These are phyloP conservation scores for Dendrolimus pini DNA, from an alignment of 2,888 invertebrate genomes.

Conservation along the genomic window DNA sequence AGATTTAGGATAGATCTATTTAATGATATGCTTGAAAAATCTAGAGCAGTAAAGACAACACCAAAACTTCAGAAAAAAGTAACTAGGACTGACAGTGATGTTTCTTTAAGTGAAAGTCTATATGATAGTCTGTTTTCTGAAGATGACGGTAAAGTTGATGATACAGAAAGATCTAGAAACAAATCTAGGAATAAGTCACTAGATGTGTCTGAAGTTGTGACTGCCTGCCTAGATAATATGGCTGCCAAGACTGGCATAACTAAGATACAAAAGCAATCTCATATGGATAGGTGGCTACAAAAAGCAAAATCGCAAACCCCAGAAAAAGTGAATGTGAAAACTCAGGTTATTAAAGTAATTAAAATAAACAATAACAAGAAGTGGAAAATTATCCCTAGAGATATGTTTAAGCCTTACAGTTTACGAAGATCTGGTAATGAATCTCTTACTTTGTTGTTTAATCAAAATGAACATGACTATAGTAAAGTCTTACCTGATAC, in stretches of 20 bases:
- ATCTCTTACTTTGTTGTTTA: conserved; percentile 30
- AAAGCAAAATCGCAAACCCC: conserved; percentile 72
- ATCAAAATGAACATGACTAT: conserved; percentile 42
- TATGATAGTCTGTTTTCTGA: conserved; percentile 66
- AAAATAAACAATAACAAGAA: conserved; percentile 25
- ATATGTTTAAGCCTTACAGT: conserved; percentile 30
- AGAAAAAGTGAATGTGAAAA: conserved; percentile 46
- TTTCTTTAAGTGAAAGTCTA: conserved; percentile 64
- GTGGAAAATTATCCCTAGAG: conserved; percentile 21
- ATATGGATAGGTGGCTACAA: conserved; percentile 71
- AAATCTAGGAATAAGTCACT: conserved; percentile 48
- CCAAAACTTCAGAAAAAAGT: conserved; percentile 38
- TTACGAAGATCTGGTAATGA: conserved; percentile 37
- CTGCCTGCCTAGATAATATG: conserved; percentile 68
- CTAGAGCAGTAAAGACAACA: conserved; percentile 30
- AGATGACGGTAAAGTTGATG: conserved; percentile 47
- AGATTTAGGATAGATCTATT: conserved; percentile 76
- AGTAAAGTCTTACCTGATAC: conserved; percentile 16
- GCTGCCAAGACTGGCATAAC: conserved; percentile 68
- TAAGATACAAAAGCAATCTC: conserved; percentile 65
- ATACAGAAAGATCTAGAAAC: conserved; percentile 34
- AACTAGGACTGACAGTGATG: conserved; percentile 58
- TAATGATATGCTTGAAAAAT: conserved; percentile 45
- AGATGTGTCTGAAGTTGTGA: conserved; percentile 66
- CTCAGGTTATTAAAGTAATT: conserved; percentile 14